Evolutionary conservation across 2,888 invertebrate species (phyloP).

Genomic region (Drosophila quinaria): DNA sequence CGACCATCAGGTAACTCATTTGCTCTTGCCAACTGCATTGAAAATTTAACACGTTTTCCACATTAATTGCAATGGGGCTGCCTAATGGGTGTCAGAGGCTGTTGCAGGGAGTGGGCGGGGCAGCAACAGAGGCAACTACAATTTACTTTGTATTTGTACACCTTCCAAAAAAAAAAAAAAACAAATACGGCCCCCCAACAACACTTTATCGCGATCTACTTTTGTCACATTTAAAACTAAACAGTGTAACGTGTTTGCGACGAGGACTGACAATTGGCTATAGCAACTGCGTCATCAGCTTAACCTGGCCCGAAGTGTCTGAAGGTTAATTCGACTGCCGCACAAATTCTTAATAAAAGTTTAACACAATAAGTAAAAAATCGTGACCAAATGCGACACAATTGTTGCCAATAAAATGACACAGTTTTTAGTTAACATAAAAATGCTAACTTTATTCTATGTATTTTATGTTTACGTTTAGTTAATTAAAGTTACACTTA

Average conservation of each 20-base stretch:
- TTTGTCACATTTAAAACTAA: constrained; percentile 62
- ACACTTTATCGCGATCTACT: constrained; percentile 62
- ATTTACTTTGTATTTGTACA: constrained; percentile 42
- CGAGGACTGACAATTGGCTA: constrained; percentile 16
- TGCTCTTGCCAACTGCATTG: constrained; percentile 26
- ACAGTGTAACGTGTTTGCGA: constrained; percentile 22
- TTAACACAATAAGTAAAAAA: constrained; percentile 34
- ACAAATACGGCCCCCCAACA: constrained; percentile 4
- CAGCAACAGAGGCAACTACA: constrained; percentile 11
- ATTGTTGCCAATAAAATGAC: constrained; percentile 44
- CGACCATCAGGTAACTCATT: constrained; percentile 62
- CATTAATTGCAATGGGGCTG: constrained; percentile 64
- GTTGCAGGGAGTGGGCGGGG: constrained; percentile 6
- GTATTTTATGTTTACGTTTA: not conserved
- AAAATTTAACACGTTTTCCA: constrained; percentile 61
- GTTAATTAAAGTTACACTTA: not conserved
- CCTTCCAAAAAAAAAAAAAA: constrained; percentile 46
- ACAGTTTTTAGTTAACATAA: constrained; percentile 1
- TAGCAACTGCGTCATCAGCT: constrained; percentile 17
- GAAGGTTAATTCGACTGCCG: constrained; percentile 18
- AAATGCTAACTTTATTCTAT: constrained; percentile 1
- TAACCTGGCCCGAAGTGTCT: constrained; percentile 17
- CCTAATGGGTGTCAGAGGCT: constrained; percentile 34
- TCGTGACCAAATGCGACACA: constrained; percentile 69
- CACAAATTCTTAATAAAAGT: constrained; percentile 19